Evolutionary conservation across 2,797 vertebrate species (phyloP).

Genomic region (Sphenodon punctatus): DNA sequence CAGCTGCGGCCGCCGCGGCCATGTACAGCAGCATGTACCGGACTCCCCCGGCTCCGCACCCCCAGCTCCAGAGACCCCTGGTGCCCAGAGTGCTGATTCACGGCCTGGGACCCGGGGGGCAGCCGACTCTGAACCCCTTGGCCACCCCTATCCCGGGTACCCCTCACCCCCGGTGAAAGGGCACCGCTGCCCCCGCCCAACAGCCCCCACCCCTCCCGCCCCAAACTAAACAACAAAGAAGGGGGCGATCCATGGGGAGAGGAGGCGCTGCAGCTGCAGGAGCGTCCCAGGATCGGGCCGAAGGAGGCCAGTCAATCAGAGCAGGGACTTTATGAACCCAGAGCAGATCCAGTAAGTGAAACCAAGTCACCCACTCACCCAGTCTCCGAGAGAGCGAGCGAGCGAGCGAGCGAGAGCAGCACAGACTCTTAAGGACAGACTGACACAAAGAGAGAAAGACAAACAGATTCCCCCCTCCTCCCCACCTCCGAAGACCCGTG

Average conservation of each 20-base stretch:
- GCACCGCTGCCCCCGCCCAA: not conserved
- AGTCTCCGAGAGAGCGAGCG: slow-evolving; percentile 47
- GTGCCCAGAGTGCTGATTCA: slow-evolving; percentile 97
- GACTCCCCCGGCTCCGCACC: slow-evolving; percentile 93
- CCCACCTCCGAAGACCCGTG: slow-evolving; percentile 32
- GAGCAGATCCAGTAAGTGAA: slow-evolving; percentile 78
- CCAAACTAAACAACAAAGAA: slow-evolving; percentile 25
- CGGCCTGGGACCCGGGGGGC: slow-evolving; percentile 93
- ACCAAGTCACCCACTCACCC: slow-evolving; percentile 81
- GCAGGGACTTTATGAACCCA: slow-evolving; percentile 75
- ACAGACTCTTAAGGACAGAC: slow-evolving; percentile 61
- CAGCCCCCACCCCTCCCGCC: slow-evolving; percentile 17
- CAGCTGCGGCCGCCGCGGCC: slow-evolving; percentile 93
- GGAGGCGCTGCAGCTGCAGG: not conserved
- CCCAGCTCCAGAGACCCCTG: slow-evolving; percentile 93
- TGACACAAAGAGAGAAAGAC: slow-evolving; percentile 56
- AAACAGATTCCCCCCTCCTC: not conserved
- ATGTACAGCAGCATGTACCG: slow-evolving; percentile 99
- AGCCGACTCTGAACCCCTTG: slow-evolving; percentile 93
- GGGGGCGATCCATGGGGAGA: slow-evolving; percentile 47
- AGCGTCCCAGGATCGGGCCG: not conserved
- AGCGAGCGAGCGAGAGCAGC: not conserved
- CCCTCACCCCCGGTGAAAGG: slow-evolving; percentile 89
- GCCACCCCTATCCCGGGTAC: slow-evolving; percentile 88
- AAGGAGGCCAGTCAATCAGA: slow-evolving; percentile 11